Conservation (phyloP, 1,140 invertebrate species). For the Muscidifurax raptorellus region DNA sequence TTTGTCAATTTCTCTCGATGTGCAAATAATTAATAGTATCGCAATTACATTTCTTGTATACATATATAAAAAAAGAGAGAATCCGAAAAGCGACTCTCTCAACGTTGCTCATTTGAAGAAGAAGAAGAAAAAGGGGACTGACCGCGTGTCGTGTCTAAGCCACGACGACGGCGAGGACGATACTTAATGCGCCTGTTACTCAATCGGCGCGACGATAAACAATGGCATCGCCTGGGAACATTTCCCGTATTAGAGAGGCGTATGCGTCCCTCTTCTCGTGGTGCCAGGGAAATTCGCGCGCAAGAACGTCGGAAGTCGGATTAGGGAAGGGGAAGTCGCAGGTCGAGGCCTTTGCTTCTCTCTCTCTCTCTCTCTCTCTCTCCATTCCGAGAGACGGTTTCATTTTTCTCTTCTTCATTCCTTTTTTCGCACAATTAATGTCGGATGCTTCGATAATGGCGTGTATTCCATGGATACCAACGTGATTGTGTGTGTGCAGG, state of each 20-base stretch:
- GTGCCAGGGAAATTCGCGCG: constrained; percentile 63
- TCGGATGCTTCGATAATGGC: constrained; percentile 16
- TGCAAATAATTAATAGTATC: neutral
- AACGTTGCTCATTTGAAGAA: constrained; percentile 52
- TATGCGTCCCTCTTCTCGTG: constrained; percentile 60
- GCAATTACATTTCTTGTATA: neutral
- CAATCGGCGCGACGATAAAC: constrained; percentile 60
- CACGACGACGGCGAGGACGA: constrained; percentile 41
- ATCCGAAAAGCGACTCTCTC: constrained; percentile 36
- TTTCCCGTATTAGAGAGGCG: constrained; percentile 67
- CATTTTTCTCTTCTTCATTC: constrained; percentile 16
- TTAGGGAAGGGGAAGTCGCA: constrained; percentile 36
- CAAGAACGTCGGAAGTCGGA: constrained; percentile 13
- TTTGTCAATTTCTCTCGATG: neutral
- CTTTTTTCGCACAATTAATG: constrained; percentile 46
- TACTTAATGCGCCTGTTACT: constrained; percentile 59
- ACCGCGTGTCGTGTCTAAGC: constrained; percentile 55
- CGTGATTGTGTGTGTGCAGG: no score
- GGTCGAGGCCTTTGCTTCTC: constrained; percentile 59
- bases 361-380: neutral
- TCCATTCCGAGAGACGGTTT: constrained; percentile 25
- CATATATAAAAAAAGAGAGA: neutral
- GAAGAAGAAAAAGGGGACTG: constrained; percentile 46
- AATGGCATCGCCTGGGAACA: constrained; percentile 71
- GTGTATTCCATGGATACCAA: no score